phyloP scores from a whole-genome alignment of 2,888 invertebrate species.

The Tethea ocularis region DNA sequence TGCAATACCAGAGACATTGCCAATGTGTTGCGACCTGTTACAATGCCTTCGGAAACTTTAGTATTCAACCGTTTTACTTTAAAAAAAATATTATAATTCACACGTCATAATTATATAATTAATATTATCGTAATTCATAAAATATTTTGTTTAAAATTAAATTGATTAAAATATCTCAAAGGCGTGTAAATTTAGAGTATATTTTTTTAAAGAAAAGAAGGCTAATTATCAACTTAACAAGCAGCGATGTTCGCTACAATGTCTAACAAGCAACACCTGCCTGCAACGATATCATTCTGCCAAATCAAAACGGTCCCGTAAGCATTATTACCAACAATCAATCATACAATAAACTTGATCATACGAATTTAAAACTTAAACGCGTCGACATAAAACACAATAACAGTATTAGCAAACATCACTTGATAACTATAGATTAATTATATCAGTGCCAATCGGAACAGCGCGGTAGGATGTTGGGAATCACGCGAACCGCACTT shows the following conservation, averaged over 20 bases:
- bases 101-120: no score
- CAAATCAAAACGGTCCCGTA: conserved; percentile 26
- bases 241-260: conserved; percentile 29
- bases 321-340: conserved; percentile 32
- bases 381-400: conserved; percentile 6
- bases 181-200: no score
- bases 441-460: conserved; percentile 33
- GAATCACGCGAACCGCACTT: conserved; percentile 39
- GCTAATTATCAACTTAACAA: conserved; percentile 21
- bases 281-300: conserved; percentile 25
- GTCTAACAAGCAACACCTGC: conserved; percentile 41
- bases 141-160: no score
- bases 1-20: no score
- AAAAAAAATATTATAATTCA: no score
- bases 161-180: no score
- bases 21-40: no score
- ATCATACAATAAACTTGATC: conserved; percentile 17
- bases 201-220: not conserved
- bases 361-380: conserved; percentile 16
- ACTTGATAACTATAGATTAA: conserved; percentile 36
- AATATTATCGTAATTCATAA: no score
- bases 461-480: conserved; percentile 36
- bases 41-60: no score
- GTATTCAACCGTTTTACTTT: no score
- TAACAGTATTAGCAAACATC: conserved; percentile 13